Percentiles rank a stretch among this genome's conserved stretches.
Evolutionary conservation across 2,888 invertebrate genomes (phyloP).

Genomic region (Ceramica pisi): DNA sequence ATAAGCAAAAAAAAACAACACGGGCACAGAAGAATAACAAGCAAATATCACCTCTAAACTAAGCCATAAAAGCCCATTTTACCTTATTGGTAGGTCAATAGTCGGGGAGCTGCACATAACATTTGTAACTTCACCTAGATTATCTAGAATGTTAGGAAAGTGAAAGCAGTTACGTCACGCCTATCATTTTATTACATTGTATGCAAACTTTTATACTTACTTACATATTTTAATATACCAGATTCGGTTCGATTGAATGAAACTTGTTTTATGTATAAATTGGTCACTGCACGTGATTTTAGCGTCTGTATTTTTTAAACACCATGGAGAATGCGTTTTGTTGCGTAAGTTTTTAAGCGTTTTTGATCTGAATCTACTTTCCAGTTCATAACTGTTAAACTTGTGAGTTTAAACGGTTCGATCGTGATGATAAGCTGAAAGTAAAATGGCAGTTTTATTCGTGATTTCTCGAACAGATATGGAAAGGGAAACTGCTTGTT

Average conservation of each 20-base stretch:
- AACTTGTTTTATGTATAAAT: constrained; percentile 33
- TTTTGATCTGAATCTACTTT: constrained; percentile 50
- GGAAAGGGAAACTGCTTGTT: constrained; percentile 43
- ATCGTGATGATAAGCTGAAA: constrained; percentile 41
- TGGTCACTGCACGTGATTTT: constrained; percentile 8
- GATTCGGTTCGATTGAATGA: constrained; percentile 30
- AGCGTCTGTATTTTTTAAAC: constrained; percentile 6
- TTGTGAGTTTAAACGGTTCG: constrained; percentile 36
- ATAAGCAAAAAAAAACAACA: constrained; percentile 35
- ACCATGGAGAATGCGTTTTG: neutral
- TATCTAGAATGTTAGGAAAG: constrained; percentile 71
- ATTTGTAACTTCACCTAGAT: constrained; percentile 64
- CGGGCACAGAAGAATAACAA: constrained; percentile 14
- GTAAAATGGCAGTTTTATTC: constrained; percentile 31
- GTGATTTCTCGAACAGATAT: constrained; percentile 29
- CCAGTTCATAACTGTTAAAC: constrained; percentile 37
- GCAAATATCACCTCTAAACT: constrained; percentile 51
- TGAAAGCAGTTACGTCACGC: constrained; percentile 70
- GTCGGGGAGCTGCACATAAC: constrained; percentile 50
- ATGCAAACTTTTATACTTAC: constrained; percentile 37
- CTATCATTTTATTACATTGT: constrained; percentile 54
- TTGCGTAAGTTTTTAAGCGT: constrained; percentile 43
- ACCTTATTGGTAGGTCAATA: constrained; percentile 21
- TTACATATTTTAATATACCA: constrained; percentile 39
- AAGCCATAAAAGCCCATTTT: constrained; percentile 17